Conservation (phyloP, 1,140 invertebrate species). For the Nautilus pompilius region DNA sequence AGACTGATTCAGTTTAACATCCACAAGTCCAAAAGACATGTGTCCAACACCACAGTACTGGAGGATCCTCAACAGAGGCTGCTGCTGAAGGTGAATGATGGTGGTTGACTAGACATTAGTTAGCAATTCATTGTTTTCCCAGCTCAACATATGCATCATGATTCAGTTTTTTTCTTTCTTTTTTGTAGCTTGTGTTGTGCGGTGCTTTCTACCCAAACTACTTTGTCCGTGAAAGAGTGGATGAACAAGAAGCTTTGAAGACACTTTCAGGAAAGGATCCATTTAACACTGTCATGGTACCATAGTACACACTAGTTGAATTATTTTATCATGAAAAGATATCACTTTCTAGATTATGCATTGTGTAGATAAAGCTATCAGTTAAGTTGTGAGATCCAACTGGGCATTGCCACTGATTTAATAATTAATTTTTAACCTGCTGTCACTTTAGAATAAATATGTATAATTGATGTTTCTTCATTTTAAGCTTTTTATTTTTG, state of each 20-base stretch:
- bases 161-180: slow-evolving; percentile 10
- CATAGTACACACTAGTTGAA: too few relatives aligned
- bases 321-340: too few relatives aligned
- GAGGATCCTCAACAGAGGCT: slow-evolving; percentile 32
- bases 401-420: too few relatives aligned
- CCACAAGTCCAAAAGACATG: slow-evolving; percentile 19
- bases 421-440: too few relatives aligned
- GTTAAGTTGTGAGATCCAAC: too few relatives aligned
- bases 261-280: slow-evolving; percentile 71
- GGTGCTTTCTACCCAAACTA: slow-evolving; percentile 92
- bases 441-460: too few relatives aligned
- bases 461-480: too few relatives aligned
- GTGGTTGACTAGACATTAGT: background rate
- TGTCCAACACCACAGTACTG: slow-evolving; percentile 20
- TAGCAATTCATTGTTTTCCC: too few relatives aligned
- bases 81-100: slow-evolving; percentile 41
- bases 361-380: too few relatives aligned
- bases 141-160: too few relatives aligned
- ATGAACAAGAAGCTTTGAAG: slow-evolving; percentile 65
- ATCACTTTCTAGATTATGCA: too few relatives aligned
- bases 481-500: too few relatives aligned
- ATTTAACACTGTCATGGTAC: slow-evolving; percentile 73
- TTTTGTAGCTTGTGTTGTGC: slow-evolving; percentile 66
- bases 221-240: slow-evolving; percentile 65
- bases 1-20: slow-evolving; percentile 60